Evolutionary conservation across 2,797 vertebrate species (phyloP).

Genomic region (Poecilia wingei): DNA sequence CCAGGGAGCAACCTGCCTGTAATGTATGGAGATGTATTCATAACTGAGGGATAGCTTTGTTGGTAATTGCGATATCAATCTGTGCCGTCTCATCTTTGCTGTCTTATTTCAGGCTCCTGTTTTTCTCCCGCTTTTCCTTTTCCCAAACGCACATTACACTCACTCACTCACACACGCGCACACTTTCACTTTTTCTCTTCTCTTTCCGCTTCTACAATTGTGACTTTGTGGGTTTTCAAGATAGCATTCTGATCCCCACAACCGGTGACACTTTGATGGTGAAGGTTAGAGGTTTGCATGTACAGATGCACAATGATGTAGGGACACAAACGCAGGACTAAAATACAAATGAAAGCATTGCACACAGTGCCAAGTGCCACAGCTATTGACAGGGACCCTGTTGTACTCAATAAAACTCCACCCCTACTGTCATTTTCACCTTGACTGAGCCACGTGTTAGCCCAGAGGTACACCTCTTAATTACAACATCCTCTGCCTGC

Average conservation of each 20-base stretch:
- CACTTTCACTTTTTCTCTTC: conserved; percentile 16
- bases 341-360: conserved; percentile 51
- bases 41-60: conserved; percentile 76
- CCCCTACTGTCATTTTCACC: conserved; percentile 68
- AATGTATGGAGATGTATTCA: conserved; percentile 84
- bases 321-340: conserved; percentile 26
- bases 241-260: conserved; percentile 26
- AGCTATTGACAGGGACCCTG: conserved; percentile 61
- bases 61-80: conserved; percentile 84
- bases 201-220: conserved; percentile 22
- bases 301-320: conserved; percentile 25
- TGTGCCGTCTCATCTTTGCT: conserved; percentile 70
- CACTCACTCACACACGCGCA: conserved; percentile 2
- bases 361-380: conserved; percentile 37
- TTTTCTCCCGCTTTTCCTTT: conserved; percentile 26
- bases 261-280: conserved; percentile 14
- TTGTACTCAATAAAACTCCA: conserved; percentile 66
- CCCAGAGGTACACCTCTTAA: conserved; percentile 68
- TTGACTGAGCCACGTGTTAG: conserved; percentile 65
- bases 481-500: conserved; percentile 66
- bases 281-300: conserved; percentile 44
- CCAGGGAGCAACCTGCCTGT: conserved; percentile 61
- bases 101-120: conserved; percentile 67
- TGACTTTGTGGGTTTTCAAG: conserved; percentile 45
- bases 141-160: not conserved